phyloP scores from a whole-genome alignment of 2,113 vertebrate genomes.

The Melanerpes aurifrons region DNA sequence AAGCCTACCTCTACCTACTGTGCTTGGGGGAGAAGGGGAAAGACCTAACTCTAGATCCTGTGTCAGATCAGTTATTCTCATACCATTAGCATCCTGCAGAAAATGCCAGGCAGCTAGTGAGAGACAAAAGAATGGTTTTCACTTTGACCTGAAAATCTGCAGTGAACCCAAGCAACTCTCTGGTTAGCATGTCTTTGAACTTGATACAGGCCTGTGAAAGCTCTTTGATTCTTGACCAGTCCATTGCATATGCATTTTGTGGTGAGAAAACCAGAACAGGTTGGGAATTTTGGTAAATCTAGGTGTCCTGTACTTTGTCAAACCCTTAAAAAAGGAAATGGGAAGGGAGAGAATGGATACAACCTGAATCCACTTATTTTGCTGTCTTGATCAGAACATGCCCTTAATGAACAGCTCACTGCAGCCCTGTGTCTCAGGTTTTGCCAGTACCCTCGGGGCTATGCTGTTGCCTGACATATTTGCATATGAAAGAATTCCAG shows the following conservation, averaged over 20 bases:
- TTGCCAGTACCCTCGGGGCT: slow-evolving; percentile 58
- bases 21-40: not conserved
- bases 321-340: not conserved
- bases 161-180: not conserved
- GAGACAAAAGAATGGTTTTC: not conserved
- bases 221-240: not conserved
- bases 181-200: slow-evolving; percentile 8
- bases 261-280: not conserved
- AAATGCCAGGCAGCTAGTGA: not conserved
- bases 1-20: rapidly evolving
- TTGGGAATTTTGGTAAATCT: not conserved
- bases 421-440: slow-evolving; percentile 25
- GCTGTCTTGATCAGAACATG: slow-evolving; percentile 10
- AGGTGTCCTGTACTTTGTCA: not conserved
- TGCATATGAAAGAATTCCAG: slow-evolving; percentile 67
- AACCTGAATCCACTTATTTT: not conserved
- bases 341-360: not conserved
- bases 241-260: not conserved
- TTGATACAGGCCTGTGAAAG: not conserved
- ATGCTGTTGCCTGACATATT: slow-evolving; percentile 54
- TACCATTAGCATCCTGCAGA: not conserved
- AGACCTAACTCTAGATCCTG: rapidly evolving
- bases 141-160: not conserved
- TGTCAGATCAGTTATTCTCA: not conserved
- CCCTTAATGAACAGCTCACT: slow-evolving; percentile 47